Percentiles rank a stretch among this genome's conserved stretches.
These are phyloP conservation scores for Eriosoma lanigerum DNA, from an alignment of 1,140 invertebrate genomes.

Conservation along the genomic window DNA sequence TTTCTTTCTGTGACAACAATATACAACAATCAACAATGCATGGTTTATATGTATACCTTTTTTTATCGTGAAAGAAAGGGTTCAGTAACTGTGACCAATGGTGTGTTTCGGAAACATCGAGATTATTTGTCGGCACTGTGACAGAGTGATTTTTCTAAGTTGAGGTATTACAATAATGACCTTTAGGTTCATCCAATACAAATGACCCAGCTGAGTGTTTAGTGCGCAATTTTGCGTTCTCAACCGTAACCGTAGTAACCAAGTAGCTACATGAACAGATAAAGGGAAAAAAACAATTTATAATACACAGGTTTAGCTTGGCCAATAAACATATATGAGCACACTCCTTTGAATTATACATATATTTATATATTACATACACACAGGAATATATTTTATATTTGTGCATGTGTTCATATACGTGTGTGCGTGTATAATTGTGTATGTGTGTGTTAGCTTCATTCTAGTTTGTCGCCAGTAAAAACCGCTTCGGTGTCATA, in stretches of 20 bases:
- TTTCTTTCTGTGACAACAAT: no score
- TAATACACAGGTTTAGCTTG: constrained; percentile 38
- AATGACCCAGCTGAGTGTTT: constrained; percentile 28
- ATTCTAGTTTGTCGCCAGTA: constrained; percentile 48
- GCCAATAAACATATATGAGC: constrained; percentile 12
- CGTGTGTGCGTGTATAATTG: not conserved
- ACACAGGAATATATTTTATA: not conserved
- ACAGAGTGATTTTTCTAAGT: constrained; percentile 33
- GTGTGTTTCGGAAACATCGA: not conserved
- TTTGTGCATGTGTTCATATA: not conserved
- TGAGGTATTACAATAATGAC: constrained; percentile 27
- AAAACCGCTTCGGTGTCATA: constrained; percentile 47
- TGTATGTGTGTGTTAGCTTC: constrained; percentile 2
- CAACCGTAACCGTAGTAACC: not conserved
- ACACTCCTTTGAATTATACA: not conserved
- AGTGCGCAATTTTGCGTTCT: constrained; percentile 42
- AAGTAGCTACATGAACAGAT: not conserved
- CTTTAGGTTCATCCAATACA: not conserved
- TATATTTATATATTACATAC: not conserved
- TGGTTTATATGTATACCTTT: no score
- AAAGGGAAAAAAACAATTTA: constrained; percentile 49
- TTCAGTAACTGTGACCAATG: no score
- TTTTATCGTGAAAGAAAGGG: no score
- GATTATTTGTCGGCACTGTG: constrained; percentile 18
- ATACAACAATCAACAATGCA: no score